Conservation (phyloP, 1,140 invertebrate species). For the Aethina tumida region DNA sequence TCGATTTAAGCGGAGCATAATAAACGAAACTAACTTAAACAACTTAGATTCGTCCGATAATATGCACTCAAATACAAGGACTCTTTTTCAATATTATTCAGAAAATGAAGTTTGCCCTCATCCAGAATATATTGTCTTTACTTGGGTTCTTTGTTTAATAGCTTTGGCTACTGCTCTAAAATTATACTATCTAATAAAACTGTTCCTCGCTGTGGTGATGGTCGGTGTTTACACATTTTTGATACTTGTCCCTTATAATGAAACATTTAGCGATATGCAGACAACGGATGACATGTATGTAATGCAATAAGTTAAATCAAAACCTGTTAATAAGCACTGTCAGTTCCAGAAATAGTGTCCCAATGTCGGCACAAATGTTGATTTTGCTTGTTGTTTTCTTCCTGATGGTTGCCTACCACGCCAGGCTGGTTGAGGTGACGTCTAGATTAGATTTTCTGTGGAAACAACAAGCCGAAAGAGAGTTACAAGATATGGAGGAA, state of each 20-base stretch:
- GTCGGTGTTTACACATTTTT: slow-evolving; percentile 58
- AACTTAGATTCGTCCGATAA: too few relatives aligned
- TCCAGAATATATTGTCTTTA: slow-evolving; percentile 85
- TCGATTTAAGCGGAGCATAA: background rate
- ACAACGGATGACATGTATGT: slow-evolving; percentile 5
- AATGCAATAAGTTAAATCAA: too few relatives aligned
- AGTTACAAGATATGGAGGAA: slow-evolving; percentile 85
- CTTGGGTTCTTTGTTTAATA: slow-evolving; percentile 87
- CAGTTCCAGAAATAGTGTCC: slow-evolving; percentile 44
- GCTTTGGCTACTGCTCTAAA: slow-evolving; percentile 86
- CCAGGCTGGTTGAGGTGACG: slow-evolving; percentile 81
- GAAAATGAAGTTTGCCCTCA: slow-evolving; percentile 27
- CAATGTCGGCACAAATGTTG: slow-evolving; percentile 65
- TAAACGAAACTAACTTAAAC: slow-evolving; percentile 37
- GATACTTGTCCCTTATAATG: slow-evolving; percentile 45
- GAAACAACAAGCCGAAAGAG: slow-evolving; percentile 86
- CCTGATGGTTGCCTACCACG: slow-evolving; percentile 81
- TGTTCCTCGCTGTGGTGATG: slow-evolving; percentile 67
- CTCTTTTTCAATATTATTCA: too few relatives aligned
- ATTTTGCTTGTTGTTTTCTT: slow-evolving; percentile 73
- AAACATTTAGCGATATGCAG: slow-evolving; percentile 18
- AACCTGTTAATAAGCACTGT: too few relatives aligned
- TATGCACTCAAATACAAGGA: too few relatives aligned
- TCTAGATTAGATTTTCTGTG: slow-evolving; percentile 88
- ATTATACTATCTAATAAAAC: slow-evolving; percentile 84